These are phyloP conservation scores for Molorchus minor DNA, from an alignment of 2,888 invertebrate species.

Conservation along the genomic window DNA sequence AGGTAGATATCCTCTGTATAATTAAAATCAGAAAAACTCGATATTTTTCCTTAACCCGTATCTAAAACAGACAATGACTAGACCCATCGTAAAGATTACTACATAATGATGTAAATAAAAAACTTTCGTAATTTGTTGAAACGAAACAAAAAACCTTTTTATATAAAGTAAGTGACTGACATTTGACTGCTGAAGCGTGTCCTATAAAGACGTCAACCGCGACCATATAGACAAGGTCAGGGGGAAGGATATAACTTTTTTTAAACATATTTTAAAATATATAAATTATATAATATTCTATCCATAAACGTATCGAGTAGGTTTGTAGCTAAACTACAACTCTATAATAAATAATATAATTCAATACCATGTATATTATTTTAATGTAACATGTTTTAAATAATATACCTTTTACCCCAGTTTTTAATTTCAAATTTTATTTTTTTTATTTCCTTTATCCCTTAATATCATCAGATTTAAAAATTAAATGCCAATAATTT, in stretches of 20 bases:
- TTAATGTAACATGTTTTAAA: too few species aligned
- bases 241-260: slow-evolving; percentile 38
- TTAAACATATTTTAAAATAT: too few species aligned
- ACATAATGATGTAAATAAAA: neutral
- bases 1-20: neutral
- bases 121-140: slow-evolving; percentile 10
- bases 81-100: neutral
- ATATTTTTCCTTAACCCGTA: too few species aligned
- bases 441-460: neutral
- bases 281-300: too few species aligned
- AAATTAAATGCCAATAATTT: too few species aligned
- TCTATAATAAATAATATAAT: too few species aligned
- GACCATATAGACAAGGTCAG: slow-evolving; percentile 38
- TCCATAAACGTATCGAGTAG: too few species aligned
- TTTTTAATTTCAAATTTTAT: too few species aligned
- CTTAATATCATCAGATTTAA: neutral
- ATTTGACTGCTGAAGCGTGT: slow-evolving; percentile 19
- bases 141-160: slow-evolving; percentile 10
- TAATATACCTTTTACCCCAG: too few species aligned
- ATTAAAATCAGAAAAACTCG: too few species aligned
- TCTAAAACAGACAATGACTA: neutral
- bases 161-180: slow-evolving; percentile 16
- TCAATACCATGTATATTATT: too few species aligned
- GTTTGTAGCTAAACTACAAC: too few species aligned
- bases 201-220: slow-evolving; percentile 38